Conservation (phyloP, 2,888 invertebrate species). For the Agrenia bidenticulata region DNA sequence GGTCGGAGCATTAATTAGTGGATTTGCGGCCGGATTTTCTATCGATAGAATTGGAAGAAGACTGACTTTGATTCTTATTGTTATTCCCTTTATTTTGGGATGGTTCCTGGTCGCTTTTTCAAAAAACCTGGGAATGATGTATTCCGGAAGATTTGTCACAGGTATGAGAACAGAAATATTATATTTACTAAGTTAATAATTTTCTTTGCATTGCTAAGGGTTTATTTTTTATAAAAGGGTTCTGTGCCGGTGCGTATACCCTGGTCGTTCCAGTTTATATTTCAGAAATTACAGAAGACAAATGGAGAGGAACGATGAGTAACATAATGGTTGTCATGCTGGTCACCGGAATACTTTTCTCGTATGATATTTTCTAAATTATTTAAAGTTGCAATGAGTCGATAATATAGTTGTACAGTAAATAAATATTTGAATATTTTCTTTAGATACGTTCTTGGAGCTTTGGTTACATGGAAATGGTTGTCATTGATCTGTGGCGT, state of each 20-base stretch:
- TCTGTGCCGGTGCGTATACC: constrained; percentile 79
- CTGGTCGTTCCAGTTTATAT: constrained; percentile 81
- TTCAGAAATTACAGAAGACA: constrained; percentile 80
- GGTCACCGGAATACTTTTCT: constrained; percentile 43
- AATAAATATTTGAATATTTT: not conserved
- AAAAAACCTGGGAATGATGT: constrained; percentile 55
- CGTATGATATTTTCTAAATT: constrained; percentile 29
- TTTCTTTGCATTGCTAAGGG: constrained; percentile 52
- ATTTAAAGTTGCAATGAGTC: not conserved
- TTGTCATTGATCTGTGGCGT: constrained; percentile 68
- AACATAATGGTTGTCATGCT: constrained; percentile 84
- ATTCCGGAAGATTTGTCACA: constrained; percentile 57
- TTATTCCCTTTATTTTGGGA: constrained; percentile 56
- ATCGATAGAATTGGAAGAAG: constrained; percentile 39
- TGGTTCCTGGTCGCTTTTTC: constrained; percentile 55
- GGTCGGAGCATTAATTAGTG: constrained; percentile 34
- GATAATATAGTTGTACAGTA: not conserved
- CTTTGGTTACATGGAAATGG: constrained; percentile 63
- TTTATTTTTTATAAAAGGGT: too few relatives aligned
- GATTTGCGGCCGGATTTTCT: constrained; percentile 39
- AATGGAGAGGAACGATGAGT: constrained; percentile 78
- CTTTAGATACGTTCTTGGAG: constrained; percentile 69
- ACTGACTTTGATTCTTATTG: constrained; percentile 18
- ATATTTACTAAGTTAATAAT: not conserved
- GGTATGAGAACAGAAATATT: constrained; percentile 12